Conservation (phyloP, 2,113 vertebrate species). For the Leucopsar rothschildi region DNA sequence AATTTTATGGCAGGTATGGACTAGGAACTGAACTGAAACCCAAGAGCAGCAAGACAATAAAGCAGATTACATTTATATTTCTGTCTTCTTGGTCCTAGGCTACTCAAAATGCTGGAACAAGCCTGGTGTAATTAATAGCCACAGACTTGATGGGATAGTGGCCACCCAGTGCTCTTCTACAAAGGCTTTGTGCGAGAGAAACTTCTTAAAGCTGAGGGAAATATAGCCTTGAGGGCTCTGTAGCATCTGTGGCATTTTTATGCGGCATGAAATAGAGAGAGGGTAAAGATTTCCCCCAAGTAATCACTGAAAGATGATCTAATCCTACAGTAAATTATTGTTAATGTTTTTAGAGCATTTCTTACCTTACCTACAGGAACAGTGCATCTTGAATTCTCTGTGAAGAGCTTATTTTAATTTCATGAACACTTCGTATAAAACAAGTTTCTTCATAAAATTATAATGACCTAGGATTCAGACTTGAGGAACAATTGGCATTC, state of each 20-base stretch:
- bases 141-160: background rate
- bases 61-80: background rate
- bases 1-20: background rate
- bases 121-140: background rate
- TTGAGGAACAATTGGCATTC: background rate
- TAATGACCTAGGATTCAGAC: conserved; percentile 1
- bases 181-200: background rate
- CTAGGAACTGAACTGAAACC: background rate
- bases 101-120: background rate
- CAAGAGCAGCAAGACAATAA: background rate
- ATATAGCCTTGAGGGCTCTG: background rate
- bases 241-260: background rate
- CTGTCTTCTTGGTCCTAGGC: background rate
- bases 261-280: background rate
- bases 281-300: background rate
- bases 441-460: conserved; percentile 8
- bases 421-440: background rate
- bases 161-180: background rate
- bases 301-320: background rate
- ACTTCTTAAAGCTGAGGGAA: background rate
- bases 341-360: background rate
- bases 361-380: background rate
- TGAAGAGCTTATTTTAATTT: conserved; percentile 45
- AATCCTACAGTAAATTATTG: background rate
- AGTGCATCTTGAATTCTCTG: background rate